Percentiles rank a stretch among this genome's conserved stretches.
Evolutionary conservation across 2,888 invertebrate genomes (phyloP).

Genomic region (Alcis repandata): DNA sequence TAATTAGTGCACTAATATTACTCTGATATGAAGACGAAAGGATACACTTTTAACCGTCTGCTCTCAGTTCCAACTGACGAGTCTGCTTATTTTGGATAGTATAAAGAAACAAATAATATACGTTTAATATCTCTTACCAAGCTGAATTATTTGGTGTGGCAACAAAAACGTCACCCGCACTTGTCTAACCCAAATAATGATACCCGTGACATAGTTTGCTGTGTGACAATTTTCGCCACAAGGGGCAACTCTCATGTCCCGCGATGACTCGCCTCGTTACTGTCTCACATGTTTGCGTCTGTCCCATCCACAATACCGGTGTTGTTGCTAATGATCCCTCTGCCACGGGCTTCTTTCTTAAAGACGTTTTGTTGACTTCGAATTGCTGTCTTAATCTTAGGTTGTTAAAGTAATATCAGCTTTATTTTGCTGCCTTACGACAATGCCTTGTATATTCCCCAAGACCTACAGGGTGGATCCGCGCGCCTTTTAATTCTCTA

Average conservation of each 20-base stretch:
- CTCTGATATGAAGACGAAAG: conserved; percentile 1
- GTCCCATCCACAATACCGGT: conserved; percentile 59
- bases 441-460: conserved; percentile 2
- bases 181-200: conserved; percentile 65
- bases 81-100: neutral
- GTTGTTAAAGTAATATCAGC: neutral
- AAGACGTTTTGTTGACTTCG: conserved; percentile 17
- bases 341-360: conserved; percentile 35
- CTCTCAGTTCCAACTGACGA: neutral
- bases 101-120: neutral
- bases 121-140: conserved; percentile 5
- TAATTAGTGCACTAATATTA: neutral
- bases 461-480: conserved; percentile 29
- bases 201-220: conserved; percentile 79
- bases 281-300: conserved; percentile 73
- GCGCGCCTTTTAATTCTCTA: conserved; percentile 41
- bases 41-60: neutral
- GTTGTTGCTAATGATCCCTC: conserved; percentile 78
- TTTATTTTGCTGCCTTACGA: neutral
- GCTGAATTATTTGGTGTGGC: conserved; percentile 27
- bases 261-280: conserved; percentile 83
- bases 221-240: conserved; percentile 78
- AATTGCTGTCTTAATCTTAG: conserved; percentile 13
- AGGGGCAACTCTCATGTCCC: conserved; percentile 78
- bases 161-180: conserved; percentile 37